Base-by-base conservation (phyloP, 2,797 vertebrate genomes). In the Notolabrus celidotus region DNA sequence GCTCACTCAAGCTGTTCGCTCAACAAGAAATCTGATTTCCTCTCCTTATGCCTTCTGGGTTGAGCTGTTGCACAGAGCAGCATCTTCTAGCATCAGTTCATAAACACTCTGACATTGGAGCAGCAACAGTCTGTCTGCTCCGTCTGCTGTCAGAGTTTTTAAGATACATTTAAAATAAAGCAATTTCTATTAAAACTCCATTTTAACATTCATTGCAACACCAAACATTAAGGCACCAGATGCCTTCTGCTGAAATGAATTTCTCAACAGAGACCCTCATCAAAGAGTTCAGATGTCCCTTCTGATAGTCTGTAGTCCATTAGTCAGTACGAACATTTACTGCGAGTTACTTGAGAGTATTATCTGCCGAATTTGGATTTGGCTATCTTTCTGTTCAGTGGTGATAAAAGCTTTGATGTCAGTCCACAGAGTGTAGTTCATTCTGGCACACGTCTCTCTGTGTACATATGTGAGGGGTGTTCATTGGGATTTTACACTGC, bases 171-270 rank as follows among this genome's bases (percentile, higher is more conserved):
- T 85, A 58, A 87, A 88, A 77, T n/a, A 66, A 84, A 68, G 69
- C 41, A 61, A 82, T 79, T 82, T 88, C 42, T 68, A 49, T 78
- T 66, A 83, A 84, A 88, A 77, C 58, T 80, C 55, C 75, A n/a
- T 64, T 79, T 86, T 84, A 88, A 88, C 86, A 71, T 67, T 89
- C 80, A 88, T 87, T 88, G 86, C 85, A 78, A 79, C 7, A 23
- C 50, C 17, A 60, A 79, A 73, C 82, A 73, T 69, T 66, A 50
- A 75, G 73, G 77, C 82, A 79, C 77, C 58, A 80, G 83, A 75
- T 79, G 79, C 23, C 74, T 43, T 64, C 74, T 16, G 64, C 71
- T 47, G 61, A 87, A 87, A 89, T 86, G 85, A 81, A 88, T 87
- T 87, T 86, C 79, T 77, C 86, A 74, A 71, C 71, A 74, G 80